Percentiles rank a stretch among this genome's conserved stretches.
These are phyloP conservation scores for Leptinotarsa defecta DNA, from an alignment of 1,140 invertebrate genomes.

Conservation along the genomic window DNA sequence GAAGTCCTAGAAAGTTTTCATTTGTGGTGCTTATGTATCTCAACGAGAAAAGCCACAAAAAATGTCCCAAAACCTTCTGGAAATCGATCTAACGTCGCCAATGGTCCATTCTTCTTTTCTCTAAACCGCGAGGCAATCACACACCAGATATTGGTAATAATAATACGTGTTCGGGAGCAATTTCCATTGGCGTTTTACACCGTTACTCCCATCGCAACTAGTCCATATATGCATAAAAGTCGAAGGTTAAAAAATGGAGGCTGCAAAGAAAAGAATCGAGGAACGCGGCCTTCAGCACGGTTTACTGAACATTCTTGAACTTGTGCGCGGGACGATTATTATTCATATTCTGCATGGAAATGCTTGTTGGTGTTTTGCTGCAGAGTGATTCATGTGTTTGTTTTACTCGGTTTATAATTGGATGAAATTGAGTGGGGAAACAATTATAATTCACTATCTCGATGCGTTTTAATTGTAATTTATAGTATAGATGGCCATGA, in stretches of 20 bases:
- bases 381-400: conserved; percentile 31
- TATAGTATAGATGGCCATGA: no score
- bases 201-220: conserved; percentile 34
- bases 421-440: not conserved
- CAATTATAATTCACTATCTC: not conserved
- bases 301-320: conserved; percentile 36
- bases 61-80: no score
- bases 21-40: no score
- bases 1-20: no score
- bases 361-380: conserved; percentile 22
- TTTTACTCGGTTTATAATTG: conserved; percentile 23
- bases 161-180: conserved; percentile 11
- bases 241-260: conserved; percentile 29
- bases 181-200: conserved; percentile 21
- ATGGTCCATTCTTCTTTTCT: not conserved
- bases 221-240: conserved; percentile 34
- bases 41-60: no score
- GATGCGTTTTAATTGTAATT: not conserved
- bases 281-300: conserved; percentile 33
- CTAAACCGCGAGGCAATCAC: conserved; percentile 11
- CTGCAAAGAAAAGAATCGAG: conserved; percentile 17
- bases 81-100: no score
- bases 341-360: conserved; percentile 29
- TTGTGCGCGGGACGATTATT: conserved; percentile 32
- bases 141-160: conserved; percentile 14